These are phyloP conservation scores for Choloepus didactylus DNA, from an alignment of 2,797 vertebrate species.

Conservation along the genomic window DNA sequence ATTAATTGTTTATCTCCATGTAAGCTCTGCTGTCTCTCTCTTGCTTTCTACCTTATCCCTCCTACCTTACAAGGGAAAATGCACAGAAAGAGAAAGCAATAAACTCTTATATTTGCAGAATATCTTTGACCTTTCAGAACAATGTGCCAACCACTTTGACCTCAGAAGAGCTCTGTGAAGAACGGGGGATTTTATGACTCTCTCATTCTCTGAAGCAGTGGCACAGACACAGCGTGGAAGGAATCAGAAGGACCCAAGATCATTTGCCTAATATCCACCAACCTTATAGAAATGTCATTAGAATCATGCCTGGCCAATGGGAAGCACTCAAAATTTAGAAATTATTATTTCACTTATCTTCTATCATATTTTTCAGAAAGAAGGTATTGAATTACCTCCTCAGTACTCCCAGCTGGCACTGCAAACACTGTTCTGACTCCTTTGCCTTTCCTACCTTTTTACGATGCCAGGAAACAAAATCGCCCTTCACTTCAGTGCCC, in stretches of 20 bases:
- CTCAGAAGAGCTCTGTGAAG: background rate
- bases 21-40: background rate
- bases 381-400: constrained; percentile 21
- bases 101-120: background rate
- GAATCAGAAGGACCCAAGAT: background rate
- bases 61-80: background rate
- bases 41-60: background rate
- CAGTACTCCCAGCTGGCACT: background rate
- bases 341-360: background rate
- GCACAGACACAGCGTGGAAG: rapidly evolving
- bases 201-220: background rate
- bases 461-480: background rate
- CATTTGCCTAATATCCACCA: background rate
- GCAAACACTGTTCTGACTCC: background rate
- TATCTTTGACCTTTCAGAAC: constrained; percentile 17
- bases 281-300: background rate
- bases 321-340: background rate
- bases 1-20: background rate
- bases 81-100: background rate
- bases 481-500: background rate
- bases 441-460: constrained; percentile 14
- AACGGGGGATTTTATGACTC: background rate
- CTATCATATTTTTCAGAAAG: background rate
- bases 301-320: background rate
- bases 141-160: background rate